phyloP scores from a whole-genome alignment of 2,888 invertebrate genomes.

The Tipula helvola region DNA sequence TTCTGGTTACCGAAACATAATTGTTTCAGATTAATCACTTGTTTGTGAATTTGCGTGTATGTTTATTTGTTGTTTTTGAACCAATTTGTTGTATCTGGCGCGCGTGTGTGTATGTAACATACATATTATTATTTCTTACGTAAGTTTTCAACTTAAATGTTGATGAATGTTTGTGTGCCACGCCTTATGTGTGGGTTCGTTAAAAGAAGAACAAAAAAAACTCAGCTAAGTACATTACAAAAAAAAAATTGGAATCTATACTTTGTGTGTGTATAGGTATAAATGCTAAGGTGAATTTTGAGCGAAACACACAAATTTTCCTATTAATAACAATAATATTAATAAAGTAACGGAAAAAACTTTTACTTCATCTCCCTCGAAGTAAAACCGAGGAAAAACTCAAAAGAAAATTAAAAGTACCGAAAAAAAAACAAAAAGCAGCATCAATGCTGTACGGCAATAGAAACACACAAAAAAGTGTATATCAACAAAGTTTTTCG shows the following conservation, averaged over 20 bases:
- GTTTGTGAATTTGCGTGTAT: not conserved
- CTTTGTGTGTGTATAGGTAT: not conserved
- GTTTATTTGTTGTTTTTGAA: not conserved
- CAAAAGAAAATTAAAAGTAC: not conserved
- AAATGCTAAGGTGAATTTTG: not conserved
- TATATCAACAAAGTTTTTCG: not conserved
- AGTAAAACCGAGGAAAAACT: not conserved
- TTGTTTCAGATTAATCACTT: not conserved
- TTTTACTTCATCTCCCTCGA: not conserved
- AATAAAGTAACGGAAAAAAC: not conserved
- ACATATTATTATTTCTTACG: not conserved
- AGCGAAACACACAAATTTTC: not conserved
- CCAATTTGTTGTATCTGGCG: not conserved
- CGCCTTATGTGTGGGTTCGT: not conserved
- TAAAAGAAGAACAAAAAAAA: not conserved
- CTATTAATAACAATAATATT: not conserved
- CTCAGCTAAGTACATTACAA: not conserved
- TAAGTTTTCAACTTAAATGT: not conserved
- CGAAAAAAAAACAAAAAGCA: not conserved
- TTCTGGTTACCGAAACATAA: not conserved
- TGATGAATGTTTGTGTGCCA: not conserved
- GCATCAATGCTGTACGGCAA: not conserved
- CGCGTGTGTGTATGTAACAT: not conserved
- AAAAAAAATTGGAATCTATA: not conserved
- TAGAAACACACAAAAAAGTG: not conserved